Evolutionary conservation across 1,140 invertebrate genomes (phyloP), one percentile per base, ranked within the genome.

Genomic region (Magallana ariakensis): DNA sequence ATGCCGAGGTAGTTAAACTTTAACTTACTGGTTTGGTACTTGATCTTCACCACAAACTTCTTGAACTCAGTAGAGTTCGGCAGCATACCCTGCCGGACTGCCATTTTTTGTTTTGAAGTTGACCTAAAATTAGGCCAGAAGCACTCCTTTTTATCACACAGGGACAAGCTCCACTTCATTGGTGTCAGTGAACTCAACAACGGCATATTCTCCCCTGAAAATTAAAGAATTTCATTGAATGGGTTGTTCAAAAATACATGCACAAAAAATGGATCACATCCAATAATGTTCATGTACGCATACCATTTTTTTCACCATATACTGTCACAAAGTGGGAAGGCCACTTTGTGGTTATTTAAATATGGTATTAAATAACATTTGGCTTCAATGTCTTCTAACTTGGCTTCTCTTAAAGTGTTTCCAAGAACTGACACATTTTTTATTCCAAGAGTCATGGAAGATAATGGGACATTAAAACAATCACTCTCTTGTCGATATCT

Each of bases 401-500:
- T 80, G 7, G 75, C 75, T 33, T 80, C 15, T 80, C 75, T 46
- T 46, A 80, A 80, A 22, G 75, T 80, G 15, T 19, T 22, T 53
- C 75, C 75, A 80, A 80, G 75, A 16, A 19, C 22, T 46, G 46
- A 80, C 19, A 80, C 75, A 46, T 80, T 26, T 26, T 80, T 80
- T 33, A 80, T 80, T 80, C 75, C 19, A 46, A 80, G 46, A 33
- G 46, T 33, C 46, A 53, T 46, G 15, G 75, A 80, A 22, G 22
- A 10, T 53, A 80, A 80, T 22, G 75, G 75, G 46, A 80, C 75
- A 19, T 80, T 53, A 80, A 80, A 22, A 80, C 26, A 80, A 80
- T 80, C 46, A 46, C 26, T 19, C 46, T 80, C 75, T 46, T 80
- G 22, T 80, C 75, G n/a, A 53, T 26, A 80, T 53, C 22, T 80